phyloP scores from a whole-genome alignment of 2,888 invertebrate genomes.

The Phytoseiulus persimilis region DNA sequence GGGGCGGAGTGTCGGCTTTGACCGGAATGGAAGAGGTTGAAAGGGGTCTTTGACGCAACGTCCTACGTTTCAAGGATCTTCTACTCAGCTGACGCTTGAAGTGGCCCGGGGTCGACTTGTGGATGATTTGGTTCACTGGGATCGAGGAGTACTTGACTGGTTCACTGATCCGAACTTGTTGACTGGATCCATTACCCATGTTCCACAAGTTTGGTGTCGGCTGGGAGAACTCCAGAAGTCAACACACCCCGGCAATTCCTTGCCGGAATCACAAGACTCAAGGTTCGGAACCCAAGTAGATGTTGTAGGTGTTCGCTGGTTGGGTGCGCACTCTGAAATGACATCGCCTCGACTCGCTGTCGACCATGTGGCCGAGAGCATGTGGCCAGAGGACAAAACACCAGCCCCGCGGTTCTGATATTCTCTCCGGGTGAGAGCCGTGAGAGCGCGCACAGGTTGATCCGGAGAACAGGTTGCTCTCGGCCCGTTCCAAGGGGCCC shows the following conservation, averaged over 20 bases:
- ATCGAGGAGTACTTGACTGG: slow-evolving; percentile 29
- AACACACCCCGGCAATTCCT: not conserved
- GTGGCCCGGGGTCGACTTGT: slow-evolving; percentile 7
- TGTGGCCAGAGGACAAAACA: slow-evolving; percentile 28
- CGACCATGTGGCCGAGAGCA: slow-evolving; percentile 26
- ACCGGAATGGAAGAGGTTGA: not conserved
- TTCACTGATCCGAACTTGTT: slow-evolving; percentile 19
- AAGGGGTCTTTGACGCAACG: slow-evolving; percentile 5
- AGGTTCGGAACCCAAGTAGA: not conserved
- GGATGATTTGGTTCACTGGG: not conserved
- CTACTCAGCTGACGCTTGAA: slow-evolving; percentile 35
- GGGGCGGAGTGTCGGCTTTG: slow-evolving; percentile 12
- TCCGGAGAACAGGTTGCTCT: slow-evolving; percentile 37
- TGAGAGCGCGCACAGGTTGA: slow-evolving; percentile 24
- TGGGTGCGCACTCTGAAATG: slow-evolving; percentile 20
- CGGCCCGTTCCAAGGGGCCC: not conserved
- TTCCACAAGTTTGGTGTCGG: not conserved
- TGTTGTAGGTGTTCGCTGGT: not conserved
- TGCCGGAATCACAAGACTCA: not conserved
- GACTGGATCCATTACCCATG: slow-evolving; percentile 33
- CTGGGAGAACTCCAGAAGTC: not conserved
- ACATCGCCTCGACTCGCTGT: slow-evolving; percentile 11
- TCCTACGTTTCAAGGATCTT: not conserved
- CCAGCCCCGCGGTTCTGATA: slow-evolving; percentile 13
- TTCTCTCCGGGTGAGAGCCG: slow-evolving; percentile 14